A percentile compares a stretch with the other conserved stretches of the same genome.
These are phyloP conservation scores for Lateolabrax maculatus DNA, from an alignment of 2,797 vertebrate species.

Conservation along the genomic window DNA sequence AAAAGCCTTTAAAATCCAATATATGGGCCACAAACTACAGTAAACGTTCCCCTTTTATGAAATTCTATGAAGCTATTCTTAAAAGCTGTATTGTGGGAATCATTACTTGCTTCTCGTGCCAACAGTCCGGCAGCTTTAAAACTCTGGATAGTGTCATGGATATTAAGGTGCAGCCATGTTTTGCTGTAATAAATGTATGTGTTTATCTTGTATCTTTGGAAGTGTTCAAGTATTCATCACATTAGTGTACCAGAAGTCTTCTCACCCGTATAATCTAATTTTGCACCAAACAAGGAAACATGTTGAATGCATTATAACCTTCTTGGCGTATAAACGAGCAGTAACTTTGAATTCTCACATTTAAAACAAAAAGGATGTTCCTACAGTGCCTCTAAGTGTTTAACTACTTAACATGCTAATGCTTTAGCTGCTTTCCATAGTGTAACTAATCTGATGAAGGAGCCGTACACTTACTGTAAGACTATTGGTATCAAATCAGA, in stretches of 20 bases:
- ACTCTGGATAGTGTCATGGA: conserved; percentile 2
- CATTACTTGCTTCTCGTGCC: conserved; percentile 1
- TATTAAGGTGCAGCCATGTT: conserved; percentile 59
- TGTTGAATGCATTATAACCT: conserved; percentile 10
- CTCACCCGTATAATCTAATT: conserved; percentile 35
- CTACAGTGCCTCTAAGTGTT: conserved; percentile 16
- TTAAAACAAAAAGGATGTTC: conserved; percentile 29
- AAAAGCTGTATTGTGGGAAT: conserved; percentile 23
- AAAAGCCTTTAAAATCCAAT: conserved; percentile 38
- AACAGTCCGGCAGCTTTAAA: conserved; percentile 8
- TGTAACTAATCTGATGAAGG: conserved; percentile 30
- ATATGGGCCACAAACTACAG: not conserved
- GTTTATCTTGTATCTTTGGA: conserved; percentile 70
- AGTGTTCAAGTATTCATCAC: conserved; percentile 58
- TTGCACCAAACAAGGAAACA: conserved; percentile 3
- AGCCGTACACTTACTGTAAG: not conserved
- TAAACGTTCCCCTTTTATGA: conserved; percentile 8
- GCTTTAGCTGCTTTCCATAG: conserved; percentile 41
- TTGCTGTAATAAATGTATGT: conserved; percentile 35
- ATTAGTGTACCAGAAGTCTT: conserved; percentile 30
- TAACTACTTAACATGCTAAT: conserved; percentile 13
- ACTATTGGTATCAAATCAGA: not conserved
- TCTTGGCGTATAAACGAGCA: conserved; percentile 41
- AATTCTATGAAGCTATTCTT: not conserved
- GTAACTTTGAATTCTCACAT: conserved; percentile 47